These are phyloP conservation scores for Crossocerus cetratus DNA, from an alignment of 2,888 invertebrate species.

Conservation along the genomic window DNA sequence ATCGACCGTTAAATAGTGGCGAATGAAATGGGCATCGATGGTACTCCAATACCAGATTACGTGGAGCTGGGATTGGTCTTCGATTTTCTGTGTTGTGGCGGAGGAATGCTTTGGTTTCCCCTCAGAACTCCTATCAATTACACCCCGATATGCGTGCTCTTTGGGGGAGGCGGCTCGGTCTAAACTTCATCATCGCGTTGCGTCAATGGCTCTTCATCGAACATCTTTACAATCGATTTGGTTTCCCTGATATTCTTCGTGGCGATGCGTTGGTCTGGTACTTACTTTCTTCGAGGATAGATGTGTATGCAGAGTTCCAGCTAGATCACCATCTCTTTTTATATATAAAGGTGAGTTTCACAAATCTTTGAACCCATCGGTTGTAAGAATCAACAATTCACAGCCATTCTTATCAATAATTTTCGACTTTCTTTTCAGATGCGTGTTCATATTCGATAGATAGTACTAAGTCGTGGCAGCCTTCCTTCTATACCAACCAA, in stretches of 20 bases:
- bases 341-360: conserved; percentile 47
- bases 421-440: too few species aligned
- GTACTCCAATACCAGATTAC: conserved; percentile 18
- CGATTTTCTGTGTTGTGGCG: conserved; percentile 14
- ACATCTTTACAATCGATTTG: not conserved
- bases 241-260: conserved; percentile 30
- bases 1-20: conserved; percentile 12
- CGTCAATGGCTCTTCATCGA: not conserved
- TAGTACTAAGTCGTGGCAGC: too few species aligned
- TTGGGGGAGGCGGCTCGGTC: conserved; percentile 35
- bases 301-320: conserved; percentile 65
- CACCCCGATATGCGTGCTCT: conserved; percentile 30
- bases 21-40: conserved; percentile 21
- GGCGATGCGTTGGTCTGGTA: conserved; percentile 11
- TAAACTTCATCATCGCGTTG: too few species aligned
- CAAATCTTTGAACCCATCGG: conserved; percentile 5
- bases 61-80: conserved; percentile 15
- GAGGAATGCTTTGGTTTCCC: conserved; percentile 17
- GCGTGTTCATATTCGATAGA: too few species aligned
- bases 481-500: too few species aligned
- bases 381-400: not conserved
- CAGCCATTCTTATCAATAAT: not conserved
- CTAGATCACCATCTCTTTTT: conserved; percentile 46
- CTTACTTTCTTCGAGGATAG: not conserved
- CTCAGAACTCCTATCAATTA: conserved; percentile 24